Evolutionary conservation across 2,797 vertebrate genomes (phyloP), one percentile per base, ranked within the genome.

Genomic region (Molossus alvarezi): DNA sequence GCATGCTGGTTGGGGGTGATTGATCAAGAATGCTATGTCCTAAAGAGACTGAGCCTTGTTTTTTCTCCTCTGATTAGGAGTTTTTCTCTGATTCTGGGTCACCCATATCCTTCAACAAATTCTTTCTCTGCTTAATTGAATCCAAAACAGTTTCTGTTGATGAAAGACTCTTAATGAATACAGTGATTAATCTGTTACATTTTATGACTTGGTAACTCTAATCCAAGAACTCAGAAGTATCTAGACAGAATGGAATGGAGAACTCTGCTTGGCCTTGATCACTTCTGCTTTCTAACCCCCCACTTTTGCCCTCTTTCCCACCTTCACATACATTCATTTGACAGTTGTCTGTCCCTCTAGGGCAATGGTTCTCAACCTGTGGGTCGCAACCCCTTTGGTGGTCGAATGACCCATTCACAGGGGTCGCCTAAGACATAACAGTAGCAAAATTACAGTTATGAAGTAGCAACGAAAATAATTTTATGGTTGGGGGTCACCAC

Each of bases 71-170:
- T 33, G 45, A 83, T 65, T 23, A 14, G 6, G 51, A 65, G 23
- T 69, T 95, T 88, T 58, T 51, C 75, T 89, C 76, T 82, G 8
- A 37, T 72, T 60, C 29, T 37, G 20, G 17, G 48, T 84, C 14
- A 29, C 37, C 12, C 20, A 8, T 6, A 18, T 71, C 73, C 58
- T 81, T 69, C 10, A 55, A 15, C 69, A 77, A 81, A 81, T 86
- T 55, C 29, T 51, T 91, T 89, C 73, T 86, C 4, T 76, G 23
- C n/a, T 57, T 83, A 48, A 71, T 25, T 90, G 82, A 73, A 67
- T 57, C 27, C 64, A 77, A 84, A 51, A 79, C 55, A 64, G 13
- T 65, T 92, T 81, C n/a, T 62, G 2, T 87, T 37, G 64, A 37
- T 33, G 20, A 92, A 81, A 71, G 45, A 82, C 51, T 83, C n/a